Evolutionary conservation across 2,113 vertebrate species (phyloP), one percentile per base, ranked within the genome.

Genomic region (Oryzias melastigma): DNA sequence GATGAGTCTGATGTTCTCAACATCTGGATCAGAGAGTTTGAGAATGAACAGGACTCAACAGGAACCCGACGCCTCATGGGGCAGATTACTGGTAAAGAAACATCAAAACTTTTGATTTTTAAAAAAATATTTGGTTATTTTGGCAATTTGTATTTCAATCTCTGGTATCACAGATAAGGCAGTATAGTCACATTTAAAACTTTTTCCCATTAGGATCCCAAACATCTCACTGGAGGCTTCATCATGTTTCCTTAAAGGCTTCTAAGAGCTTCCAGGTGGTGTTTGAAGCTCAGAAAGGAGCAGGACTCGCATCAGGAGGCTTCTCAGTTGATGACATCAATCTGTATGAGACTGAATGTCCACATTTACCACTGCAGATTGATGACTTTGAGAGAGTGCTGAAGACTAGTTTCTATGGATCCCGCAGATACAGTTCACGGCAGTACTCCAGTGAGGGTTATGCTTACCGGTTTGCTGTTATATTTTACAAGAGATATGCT

Each of bases 301-400:
- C 22, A 22, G 90, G 77, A 4, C 25, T 1, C 10, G 93, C 94
- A 6, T 15, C 15, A 0, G 95, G 94, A 13, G 93, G 95, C 19
- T 88, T 95, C 56, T 94, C 95, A 14, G 77, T 95, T 15, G 95
- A 96, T 1, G 94, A 96, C 71, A 92, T 96, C 75, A 96, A 93
- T 73, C 87, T 95, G 35, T 95, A 94, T 0, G 94, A 95, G 86
- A 47, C 50, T 0, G 82, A 70, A 25, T 96, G 94, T 80, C 94
- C 94, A 43, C 88, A 94, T 52, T 84, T 93, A 0, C 4, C 89
- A 29, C 89, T 93, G 86, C 92, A 91, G 15, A 85, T 96, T 59
- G 77, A 80, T 58, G 84, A 95, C 73, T 92, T 95, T 68, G 87
- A 82, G 18, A 47, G 22, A 2, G 25, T 83, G 27, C 61, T 90